Evolutionary conservation across 2,113 vertebrate genomes (phyloP).

Genomic region (Sturnus vulgaris): DNA sequence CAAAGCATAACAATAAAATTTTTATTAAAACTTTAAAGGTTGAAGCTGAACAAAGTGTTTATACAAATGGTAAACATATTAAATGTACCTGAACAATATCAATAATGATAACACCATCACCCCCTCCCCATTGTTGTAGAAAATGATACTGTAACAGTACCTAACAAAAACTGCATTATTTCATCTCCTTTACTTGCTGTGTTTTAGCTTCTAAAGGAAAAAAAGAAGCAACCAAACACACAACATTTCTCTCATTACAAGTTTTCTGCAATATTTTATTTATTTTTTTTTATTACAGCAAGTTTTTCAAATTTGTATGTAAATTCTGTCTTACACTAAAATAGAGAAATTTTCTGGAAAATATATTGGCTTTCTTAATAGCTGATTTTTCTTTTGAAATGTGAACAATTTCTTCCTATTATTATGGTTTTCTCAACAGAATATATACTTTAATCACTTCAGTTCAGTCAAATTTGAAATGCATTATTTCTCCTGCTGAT

Average conservation of each 20-base stretch:
- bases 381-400: not conserved
- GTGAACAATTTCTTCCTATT: not conserved
- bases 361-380: not conserved
- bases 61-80: not conserved
- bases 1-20: not conserved
- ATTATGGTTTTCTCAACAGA: not conserved
- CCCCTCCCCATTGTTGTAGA: not conserved
- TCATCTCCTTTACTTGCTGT: not conserved
- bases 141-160: not conserved
- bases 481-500: not conserved
- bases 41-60: not conserved
- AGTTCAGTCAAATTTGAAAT: not conserved
- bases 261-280: not conserved
- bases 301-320: not conserved
- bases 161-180: not conserved
- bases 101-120: not conserved
- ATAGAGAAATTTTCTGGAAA: not conserved
- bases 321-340: not conserved
- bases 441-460: not conserved
- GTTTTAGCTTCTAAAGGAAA: not conserved
- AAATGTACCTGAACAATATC: not conserved
- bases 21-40: not conserved
- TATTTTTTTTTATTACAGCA: not conserved
- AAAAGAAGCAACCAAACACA: not conserved
- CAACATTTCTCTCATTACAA: not conserved